Percentiles rank a stretch among this genome's conserved stretches.
These are phyloP conservation scores for Dolichopus griseipennis DNA, from an alignment of 2,888 invertebrate genomes.

Conservation along the genomic window DNA sequence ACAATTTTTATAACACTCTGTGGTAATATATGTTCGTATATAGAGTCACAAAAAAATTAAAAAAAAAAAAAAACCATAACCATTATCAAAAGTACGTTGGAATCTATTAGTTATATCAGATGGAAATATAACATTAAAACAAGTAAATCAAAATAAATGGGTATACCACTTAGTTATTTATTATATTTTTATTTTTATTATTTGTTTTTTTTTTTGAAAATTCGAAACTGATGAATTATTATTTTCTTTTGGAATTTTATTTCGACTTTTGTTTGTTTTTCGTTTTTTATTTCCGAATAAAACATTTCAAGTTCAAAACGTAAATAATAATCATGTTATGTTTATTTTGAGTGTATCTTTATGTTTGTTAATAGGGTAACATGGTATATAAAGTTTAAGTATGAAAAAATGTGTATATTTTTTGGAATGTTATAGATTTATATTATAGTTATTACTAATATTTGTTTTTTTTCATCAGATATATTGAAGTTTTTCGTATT, in stretches of 20 bases:
- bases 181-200: neutral
- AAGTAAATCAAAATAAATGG: conserved; percentile 6
- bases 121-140: conserved; percentile 3
- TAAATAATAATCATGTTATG: neutral
- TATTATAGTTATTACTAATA: too few species aligned
- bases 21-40: too few species aligned
- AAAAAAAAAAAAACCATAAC: neutral
- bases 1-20: too few species aligned
- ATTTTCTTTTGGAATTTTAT: neutral
- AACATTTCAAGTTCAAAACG: conserved; percentile 5
- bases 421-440: too few species aligned
- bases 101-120: conserved; percentile 3
- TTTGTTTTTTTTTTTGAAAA: neutral
- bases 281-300: neutral
- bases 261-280: neutral
- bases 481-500: too few species aligned
- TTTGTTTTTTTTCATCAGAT: too few species aligned
- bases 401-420: too few species aligned
- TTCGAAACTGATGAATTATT: neutral
- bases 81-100: neutral
- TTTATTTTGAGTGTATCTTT: neutral
- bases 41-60: too few species aligned
- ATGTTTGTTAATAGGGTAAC: too few species aligned
- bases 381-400: too few species aligned
- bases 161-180: conserved; percentile 4